phyloP scores from a whole-genome alignment of 2,888 invertebrate species.

The Erynnis tages region DNA sequence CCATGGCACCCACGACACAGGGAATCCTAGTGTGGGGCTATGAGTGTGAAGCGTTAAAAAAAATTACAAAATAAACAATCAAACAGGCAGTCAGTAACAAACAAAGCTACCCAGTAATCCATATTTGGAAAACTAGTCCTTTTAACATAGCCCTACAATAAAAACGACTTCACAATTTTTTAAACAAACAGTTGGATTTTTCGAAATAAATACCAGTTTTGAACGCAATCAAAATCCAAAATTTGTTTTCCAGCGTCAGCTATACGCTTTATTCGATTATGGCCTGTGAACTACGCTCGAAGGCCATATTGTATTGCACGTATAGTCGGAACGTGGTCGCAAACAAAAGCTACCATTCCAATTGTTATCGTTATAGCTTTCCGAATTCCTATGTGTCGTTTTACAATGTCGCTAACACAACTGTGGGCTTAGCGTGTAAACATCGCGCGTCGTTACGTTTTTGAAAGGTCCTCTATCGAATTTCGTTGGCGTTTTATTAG shows the following conservation, averaged over 20 bases:
- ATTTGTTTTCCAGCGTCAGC: background rate
- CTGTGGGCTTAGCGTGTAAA: background rate
- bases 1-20: too few species aligned
- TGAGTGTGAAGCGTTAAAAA: too few species aligned
- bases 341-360: slow-evolving; percentile 1
- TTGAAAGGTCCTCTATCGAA: too few species aligned
- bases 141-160: too few species aligned
- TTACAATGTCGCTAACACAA: background rate
- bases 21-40: too few species aligned
- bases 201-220: background rate
- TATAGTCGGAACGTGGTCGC: background rate
- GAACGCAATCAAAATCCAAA: background rate
- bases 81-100: too few species aligned
- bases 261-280: slow-evolving; percentile 5
- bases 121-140: too few species aligned
- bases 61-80: too few species aligned
- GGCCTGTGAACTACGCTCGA: background rate
- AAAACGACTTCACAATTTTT: too few species aligned
- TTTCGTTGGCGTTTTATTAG: too few species aligned
- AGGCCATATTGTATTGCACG: slow-evolving; percentile 1
- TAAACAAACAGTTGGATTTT: too few species aligned
- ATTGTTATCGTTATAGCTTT: slow-evolving; percentile 1
- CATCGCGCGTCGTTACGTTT: background rate
- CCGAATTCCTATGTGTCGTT: background rate
- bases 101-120: too few species aligned